Percentiles rank a stretch among this genome's conserved stretches.
Conservation (phyloP, 1,140 invertebrate species). For the Cardiocondyla obscurior region DNA sequence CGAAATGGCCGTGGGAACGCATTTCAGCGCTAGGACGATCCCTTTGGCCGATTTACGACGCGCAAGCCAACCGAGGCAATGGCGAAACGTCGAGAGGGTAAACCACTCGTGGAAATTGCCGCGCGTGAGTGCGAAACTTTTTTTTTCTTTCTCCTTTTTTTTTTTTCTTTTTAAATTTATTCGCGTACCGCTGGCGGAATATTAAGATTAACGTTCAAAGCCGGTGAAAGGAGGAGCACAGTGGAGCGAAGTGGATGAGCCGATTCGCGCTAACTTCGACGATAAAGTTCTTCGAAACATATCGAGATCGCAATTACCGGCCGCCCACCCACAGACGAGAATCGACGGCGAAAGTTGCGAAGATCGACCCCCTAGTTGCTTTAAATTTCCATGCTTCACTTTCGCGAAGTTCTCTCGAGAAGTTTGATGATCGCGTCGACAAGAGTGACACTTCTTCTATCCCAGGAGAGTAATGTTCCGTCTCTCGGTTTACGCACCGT, state of each 20-base stretch:
- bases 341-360: constrained; percentile 46
- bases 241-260: neutral
- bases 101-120: constrained; percentile 62
- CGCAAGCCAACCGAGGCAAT: constrained; percentile 19
- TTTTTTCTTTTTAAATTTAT: constrained; percentile 62
- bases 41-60: constrained; percentile 31
- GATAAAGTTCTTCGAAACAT: constrained; percentile 51
- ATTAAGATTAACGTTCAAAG: constrained; percentile 62
- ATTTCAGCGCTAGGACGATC: constrained; percentile 5
- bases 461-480: constrained; percentile 14
- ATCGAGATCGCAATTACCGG: constrained; percentile 51
- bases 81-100: constrained; percentile 28
- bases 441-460: constrained; percentile 14
- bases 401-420: constrained; percentile 8
- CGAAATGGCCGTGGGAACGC: constrained; percentile 50
- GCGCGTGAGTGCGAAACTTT: constrained; percentile 38
- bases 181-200: neutral
- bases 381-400: constrained; percentile 40
- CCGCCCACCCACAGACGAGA: neutral
- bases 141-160: too few relatives aligned
- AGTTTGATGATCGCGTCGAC: constrained; percentile 46
- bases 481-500: neutral
- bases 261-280: constrained; percentile 25
- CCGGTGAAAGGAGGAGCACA: neutral
- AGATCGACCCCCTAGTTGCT: constrained; percentile 28